Conservation (phyloP, 2,888 invertebrate genomes). For the Dione juno region DNA sequence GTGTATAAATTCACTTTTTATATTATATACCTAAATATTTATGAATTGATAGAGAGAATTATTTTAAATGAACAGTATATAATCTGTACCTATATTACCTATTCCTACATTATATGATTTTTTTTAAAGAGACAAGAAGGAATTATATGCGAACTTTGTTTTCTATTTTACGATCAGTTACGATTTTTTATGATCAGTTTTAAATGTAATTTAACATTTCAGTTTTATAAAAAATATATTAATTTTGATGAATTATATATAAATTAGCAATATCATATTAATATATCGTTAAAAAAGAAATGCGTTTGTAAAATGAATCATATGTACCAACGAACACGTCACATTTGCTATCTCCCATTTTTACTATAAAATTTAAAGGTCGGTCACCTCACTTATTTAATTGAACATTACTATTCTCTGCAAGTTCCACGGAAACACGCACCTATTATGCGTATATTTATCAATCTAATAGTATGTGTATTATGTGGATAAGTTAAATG, state of each 20-base stretch:
- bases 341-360: neutral
- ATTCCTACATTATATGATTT: no score
- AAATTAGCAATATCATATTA: neutral
- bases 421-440: conserved; percentile 37
- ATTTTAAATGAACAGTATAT: no score
- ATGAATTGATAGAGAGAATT: no score
- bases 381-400: conserved; percentile 35
- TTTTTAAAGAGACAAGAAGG: no score
- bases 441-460: conserved; percentile 36
- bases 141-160: no score
- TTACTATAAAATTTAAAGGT: conserved; percentile 20
- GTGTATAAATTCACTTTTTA: neutral
- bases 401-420: conserved; percentile 36
- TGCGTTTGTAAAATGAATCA: no score
- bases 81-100: no score
- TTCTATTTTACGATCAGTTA: no score
- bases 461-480: conserved; percentile 33
- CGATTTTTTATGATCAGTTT: no score
- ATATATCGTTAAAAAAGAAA: neutral
- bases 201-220: no score
- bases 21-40: no score
- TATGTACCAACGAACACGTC: neutral
- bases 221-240: no score
- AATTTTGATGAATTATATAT: neutral
- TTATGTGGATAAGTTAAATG: conserved; percentile 48